phyloP scores from a whole-genome alignment of 2,888 invertebrate species.

The Andrena haemorrhoa region DNA sequence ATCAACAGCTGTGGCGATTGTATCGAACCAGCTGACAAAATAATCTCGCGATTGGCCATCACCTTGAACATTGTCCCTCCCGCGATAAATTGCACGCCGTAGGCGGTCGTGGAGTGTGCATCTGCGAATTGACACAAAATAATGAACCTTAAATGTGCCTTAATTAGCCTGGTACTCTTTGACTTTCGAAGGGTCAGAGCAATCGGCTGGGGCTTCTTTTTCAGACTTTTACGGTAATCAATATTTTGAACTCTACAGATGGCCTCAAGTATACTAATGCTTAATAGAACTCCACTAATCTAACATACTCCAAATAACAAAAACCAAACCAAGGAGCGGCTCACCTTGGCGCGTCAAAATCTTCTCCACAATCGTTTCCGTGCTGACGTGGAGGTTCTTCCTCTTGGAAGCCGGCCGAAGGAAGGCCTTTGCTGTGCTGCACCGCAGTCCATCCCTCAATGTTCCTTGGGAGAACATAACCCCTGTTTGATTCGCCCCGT shows the following conservation, averaged over 20 bases:
- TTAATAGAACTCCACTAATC: too few species aligned
- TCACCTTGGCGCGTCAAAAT: conserved; percentile 85
- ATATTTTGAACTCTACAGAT: too few species aligned
- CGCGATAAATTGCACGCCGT: conserved; percentile 89
- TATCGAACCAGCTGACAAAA: conserved; percentile 94
- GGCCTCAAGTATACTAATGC: too few species aligned
- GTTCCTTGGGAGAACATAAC: conserved; percentile 92
- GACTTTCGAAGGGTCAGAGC: too few species aligned
- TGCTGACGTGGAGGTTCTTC: conserved; percentile 90
- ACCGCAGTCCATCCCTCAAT: conserved; percentile 91
- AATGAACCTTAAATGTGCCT: background rate
- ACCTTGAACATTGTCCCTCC: conserved; percentile 85
- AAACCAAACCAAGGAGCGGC: too few species aligned
- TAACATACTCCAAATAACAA: too few species aligned
- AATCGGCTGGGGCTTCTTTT: too few species aligned
- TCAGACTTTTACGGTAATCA: too few species aligned
- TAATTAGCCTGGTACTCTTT: too few species aligned
- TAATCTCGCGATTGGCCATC: conserved; percentile 89
- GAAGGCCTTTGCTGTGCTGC: conserved; percentile 94
- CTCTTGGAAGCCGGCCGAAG: conserved; percentile 89
- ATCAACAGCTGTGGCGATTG: conserved; percentile 94
- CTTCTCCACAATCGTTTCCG: conserved; percentile 89
- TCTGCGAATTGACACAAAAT: conserved; percentile 23
- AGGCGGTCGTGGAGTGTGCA: conserved; percentile 87
- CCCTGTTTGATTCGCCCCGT: conserved; percentile 92